Evolutionary conservation across 2,113 vertebrate genomes (phyloP).

Genomic region (Silurus glanis): DNA sequence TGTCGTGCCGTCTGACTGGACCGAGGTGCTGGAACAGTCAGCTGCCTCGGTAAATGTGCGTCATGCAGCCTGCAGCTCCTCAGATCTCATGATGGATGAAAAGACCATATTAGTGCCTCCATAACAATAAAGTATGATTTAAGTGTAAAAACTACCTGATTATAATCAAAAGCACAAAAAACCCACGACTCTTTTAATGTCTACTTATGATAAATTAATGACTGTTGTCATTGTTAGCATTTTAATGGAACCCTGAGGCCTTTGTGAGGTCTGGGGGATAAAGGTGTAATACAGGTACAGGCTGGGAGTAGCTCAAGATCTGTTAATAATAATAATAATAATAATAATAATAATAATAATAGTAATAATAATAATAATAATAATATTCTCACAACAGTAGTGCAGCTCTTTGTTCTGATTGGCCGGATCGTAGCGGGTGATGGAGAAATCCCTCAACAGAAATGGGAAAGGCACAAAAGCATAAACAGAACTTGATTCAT

Average conservation of each 20-base stretch:
- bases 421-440: not conserved
- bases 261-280: not conserved
- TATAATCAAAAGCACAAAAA: not conserved
- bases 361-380: too few relatives aligned
- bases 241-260: not conserved
- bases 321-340: too few relatives aligned
- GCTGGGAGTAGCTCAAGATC: not conserved
- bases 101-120: not conserved
- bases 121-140: not conserved
- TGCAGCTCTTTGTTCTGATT: not conserved
- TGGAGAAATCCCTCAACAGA: not conserved
- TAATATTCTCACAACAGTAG: not conserved
- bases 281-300: not conserved
- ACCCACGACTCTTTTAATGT: not conserved
- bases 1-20: not conserved
- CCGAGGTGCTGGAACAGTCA: constrained; percentile 6
- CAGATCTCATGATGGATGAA: not conserved
- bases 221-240: not conserved
- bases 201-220: not conserved
- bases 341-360: too few relatives aligned
- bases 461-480: not conserved
- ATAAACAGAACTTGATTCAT: not conserved
- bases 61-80: not conserved
- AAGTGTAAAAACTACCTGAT: not conserved
- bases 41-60: not conserved